Conservation (phyloP, 1,140 invertebrate genomes). For the Anadara kagoshimensis region DNA sequence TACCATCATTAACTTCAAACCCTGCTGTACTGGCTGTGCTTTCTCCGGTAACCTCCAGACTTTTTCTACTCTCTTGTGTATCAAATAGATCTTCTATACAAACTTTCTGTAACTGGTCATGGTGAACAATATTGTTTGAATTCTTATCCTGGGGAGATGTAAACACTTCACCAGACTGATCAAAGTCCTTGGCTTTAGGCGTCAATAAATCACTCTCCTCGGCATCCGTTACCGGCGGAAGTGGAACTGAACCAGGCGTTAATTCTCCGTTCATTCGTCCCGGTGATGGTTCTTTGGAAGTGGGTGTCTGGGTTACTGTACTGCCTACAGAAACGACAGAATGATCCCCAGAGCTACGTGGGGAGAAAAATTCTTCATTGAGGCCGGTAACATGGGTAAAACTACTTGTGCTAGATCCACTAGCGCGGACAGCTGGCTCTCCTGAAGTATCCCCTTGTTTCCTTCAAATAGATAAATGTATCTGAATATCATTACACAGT, state of each 20-base stretch:
- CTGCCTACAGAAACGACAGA: constrained; percentile 49
- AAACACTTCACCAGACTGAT: constrained; percentile 31
- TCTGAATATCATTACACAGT: constrained; percentile 1
- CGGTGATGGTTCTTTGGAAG: constrained; percentile 26
- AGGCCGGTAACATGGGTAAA: constrained; percentile 71
- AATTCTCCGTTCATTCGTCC: constrained; percentile 24
- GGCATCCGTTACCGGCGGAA: constrained; percentile 47
- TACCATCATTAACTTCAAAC: constrained; percentile 83
- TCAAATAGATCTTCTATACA: constrained; percentile 43
- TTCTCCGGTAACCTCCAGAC: constrained; percentile 59
- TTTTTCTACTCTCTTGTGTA: constrained; percentile 31
- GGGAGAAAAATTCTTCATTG: constrained; percentile 63
- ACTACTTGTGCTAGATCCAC: constrained; percentile 65
- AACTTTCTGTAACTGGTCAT: constrained; percentile 27
- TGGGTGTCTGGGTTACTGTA: constrained; percentile 59
- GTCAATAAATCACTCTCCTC: constrained; percentile 60
- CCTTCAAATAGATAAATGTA: constrained; percentile 36
- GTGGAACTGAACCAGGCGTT: constrained; percentile 58
- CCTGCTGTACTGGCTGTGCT: constrained; percentile 78
- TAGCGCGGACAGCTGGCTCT: constrained; percentile 29
- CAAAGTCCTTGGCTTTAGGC: constrained; percentile 38
- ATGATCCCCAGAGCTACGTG: constrained; percentile 51
- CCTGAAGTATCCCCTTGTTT: constrained; percentile 14
- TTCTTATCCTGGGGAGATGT: constrained; percentile 21
- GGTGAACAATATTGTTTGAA: neutral